phyloP scores from a whole-genome alignment of 2,797 vertebrate genomes.

The Pelochelys cantorii region DNA sequence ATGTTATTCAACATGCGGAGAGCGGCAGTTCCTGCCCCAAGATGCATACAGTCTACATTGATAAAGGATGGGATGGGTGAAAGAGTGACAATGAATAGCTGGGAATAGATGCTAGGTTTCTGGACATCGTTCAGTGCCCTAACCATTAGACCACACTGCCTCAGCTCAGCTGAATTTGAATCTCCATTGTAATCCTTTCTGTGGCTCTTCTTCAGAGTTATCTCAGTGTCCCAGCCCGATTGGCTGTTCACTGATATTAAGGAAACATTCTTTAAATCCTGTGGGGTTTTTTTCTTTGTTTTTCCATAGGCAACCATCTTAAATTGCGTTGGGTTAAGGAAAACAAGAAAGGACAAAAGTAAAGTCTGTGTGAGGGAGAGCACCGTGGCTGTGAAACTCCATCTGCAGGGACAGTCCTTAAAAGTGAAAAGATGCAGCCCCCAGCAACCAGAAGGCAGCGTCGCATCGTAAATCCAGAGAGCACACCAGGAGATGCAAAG shows the following conservation, averaged over 20 bases:
- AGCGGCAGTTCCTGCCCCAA: background rate
- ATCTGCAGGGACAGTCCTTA: background rate
- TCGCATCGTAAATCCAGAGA: background rate
- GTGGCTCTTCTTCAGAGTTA: background rate
- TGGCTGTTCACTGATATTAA: background rate
- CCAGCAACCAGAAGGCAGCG: background rate
- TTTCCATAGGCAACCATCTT: background rate
- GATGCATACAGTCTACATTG: background rate
- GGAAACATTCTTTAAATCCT: background rate
- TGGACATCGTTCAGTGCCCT: background rate
- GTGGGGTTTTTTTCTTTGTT: background rate
- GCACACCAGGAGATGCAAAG: background rate
- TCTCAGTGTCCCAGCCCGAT: background rate
- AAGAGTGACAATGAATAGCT: too few species aligned
- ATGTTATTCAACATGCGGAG: background rate
- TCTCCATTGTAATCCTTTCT: background rate
- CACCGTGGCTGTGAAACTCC: background rate
- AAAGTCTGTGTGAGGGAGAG: background rate
- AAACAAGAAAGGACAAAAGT: background rate
- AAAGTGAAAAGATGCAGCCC: background rate
- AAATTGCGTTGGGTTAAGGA: background rate
- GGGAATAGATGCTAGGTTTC: too few species aligned
- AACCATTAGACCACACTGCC: background rate
- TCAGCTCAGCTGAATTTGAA: background rate
- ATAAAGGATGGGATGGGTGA: too few species aligned